A percentile compares a stretch with the other conserved stretches of the same genome.
Conservation (phyloP, 2,888 invertebrate species). For the Ophion ellenae region DNA sequence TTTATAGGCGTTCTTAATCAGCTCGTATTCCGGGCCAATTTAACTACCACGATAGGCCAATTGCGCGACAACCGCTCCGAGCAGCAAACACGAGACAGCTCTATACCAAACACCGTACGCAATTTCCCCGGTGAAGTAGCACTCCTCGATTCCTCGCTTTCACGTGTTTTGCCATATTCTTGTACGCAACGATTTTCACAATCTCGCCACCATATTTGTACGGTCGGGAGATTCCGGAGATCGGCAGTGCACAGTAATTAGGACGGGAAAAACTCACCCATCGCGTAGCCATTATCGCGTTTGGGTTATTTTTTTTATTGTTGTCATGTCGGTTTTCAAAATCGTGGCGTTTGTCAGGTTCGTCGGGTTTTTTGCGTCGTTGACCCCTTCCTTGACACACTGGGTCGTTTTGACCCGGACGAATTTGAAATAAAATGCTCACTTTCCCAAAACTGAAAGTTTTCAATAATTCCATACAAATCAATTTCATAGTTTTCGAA, state of each 20-base stretch:
- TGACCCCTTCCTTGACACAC: neutral
- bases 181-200: neutral
- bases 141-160: neutral
- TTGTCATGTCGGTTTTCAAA: neutral
- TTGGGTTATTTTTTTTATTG: neutral
- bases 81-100: slow-evolving; percentile 21
- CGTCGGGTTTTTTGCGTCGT: neutral
- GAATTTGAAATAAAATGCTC: too few species aligned
- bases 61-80: slow-evolving; percentile 46
- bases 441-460: too few species aligned
- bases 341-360: neutral
- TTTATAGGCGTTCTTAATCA: slow-evolving; percentile 55
- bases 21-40: slow-evolving; percentile 57
- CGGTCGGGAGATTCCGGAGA: neutral
- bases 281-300: neutral
- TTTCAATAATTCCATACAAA: too few species aligned
- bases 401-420: too few species aligned
- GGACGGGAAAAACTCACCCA: neutral
- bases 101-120: slow-evolving; percentile 18
- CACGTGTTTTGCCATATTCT: neutral
- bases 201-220: neutral
- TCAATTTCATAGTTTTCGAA: too few species aligned
- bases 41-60: slow-evolving; percentile 51
- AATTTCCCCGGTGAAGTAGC: neutral
- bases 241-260: neutral